Evolutionary conservation across 2,797 vertebrate species (phyloP).

Genomic region (Halcyon badia): DNA sequence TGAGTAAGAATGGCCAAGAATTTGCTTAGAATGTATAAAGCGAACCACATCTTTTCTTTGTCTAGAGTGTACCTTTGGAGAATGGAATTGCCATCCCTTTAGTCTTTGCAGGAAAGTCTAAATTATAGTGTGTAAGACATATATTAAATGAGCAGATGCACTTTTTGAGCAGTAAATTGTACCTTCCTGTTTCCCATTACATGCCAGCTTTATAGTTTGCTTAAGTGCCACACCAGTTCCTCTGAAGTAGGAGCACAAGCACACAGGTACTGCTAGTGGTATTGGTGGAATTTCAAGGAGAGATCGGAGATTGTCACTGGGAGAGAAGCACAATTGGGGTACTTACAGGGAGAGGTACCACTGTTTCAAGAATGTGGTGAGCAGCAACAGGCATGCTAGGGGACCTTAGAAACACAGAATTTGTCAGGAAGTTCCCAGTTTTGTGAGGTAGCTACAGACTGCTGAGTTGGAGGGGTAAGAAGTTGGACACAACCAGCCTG

Average conservation of each 20-base stretch:
- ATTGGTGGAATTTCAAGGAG: accelerated
- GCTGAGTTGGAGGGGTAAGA: neutral
- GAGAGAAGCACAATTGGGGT: neutral
- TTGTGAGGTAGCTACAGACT: accelerated
- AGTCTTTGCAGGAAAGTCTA: neutral
- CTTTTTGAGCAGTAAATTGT: neutral
- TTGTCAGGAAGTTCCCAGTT: neutral
- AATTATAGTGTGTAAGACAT: accelerated
- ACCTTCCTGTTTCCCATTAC: neutral
- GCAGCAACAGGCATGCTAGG: accelerated
- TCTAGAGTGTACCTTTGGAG: neutral
- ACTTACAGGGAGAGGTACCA: accelerated
- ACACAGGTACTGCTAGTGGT: neutral
- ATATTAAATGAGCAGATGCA: neutral
- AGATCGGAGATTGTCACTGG: neutral
- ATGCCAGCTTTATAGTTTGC: neutral
- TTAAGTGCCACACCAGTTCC: neutral
- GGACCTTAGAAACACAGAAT: neutral
- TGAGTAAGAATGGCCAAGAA: neutral
- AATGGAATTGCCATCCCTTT: neutral
- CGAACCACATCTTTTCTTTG: neutral
- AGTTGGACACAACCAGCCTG: neutral
- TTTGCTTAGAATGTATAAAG: neutral
- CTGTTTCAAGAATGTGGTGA: neutral
- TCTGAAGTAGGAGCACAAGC: neutral